phyloP scores from a whole-genome alignment of 2,888 invertebrate genomes.

The Sympetrum striolatum region DNA sequence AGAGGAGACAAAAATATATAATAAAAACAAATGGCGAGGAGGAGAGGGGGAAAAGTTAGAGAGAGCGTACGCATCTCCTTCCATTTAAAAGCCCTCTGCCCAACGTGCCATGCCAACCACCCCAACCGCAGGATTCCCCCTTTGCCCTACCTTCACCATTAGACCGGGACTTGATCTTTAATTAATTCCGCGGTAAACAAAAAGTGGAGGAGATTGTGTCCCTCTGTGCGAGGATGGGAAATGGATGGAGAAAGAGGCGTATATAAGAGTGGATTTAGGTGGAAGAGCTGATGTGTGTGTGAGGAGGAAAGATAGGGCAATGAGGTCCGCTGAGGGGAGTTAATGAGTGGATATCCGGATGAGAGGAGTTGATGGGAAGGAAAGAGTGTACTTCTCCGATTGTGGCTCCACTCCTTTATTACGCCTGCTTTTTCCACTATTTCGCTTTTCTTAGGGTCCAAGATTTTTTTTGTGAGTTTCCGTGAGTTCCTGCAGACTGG shows the following conservation, averaged over 20 bases:
- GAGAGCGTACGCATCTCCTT: background rate
- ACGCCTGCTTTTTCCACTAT: background rate
- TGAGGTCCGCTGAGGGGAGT: background rate
- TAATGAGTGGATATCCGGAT: background rate
- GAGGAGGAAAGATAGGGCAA: background rate
- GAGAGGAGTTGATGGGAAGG: background rate
- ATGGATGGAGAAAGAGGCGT: background rate
- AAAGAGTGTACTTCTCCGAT: background rate
- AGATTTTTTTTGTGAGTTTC: background rate
- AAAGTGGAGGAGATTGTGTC: background rate
- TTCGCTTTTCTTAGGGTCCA: background rate
- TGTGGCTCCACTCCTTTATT: background rate
- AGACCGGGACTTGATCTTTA: background rate
- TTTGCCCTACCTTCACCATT: background rate
- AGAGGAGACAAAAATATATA: background rate
- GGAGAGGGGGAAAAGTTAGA: background rate
- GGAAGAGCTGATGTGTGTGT: background rate
- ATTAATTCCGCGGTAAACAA: background rate
- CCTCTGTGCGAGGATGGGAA: background rate
- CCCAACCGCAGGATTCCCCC: background rate
- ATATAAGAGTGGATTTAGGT: background rate
- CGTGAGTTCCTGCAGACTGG: no score
- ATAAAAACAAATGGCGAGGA: background rate
- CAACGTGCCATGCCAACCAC: background rate
- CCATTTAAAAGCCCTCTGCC: background rate